Evolutionary conservation across 1,140 invertebrate species (phyloP).

Genomic region (Drosophila ohnishii): DNA sequence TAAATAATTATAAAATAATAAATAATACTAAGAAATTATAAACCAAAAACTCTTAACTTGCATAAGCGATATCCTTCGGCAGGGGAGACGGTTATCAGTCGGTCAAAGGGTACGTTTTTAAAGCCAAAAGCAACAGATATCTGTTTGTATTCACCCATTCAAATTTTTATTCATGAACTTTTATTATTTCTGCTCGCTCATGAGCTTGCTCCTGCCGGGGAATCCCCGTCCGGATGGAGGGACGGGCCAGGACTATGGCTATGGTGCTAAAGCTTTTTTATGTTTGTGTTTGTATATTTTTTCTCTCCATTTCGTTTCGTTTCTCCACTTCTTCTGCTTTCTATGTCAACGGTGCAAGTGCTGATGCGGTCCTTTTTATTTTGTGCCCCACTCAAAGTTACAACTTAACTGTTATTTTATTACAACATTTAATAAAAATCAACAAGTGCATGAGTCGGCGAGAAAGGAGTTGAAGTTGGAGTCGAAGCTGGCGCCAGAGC

Average conservation of each 20-base stretch:
- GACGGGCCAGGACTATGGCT: conserved; percentile 2
- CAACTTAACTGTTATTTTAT: conserved; percentile 83
- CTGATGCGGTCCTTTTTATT: conserved; percentile 64
- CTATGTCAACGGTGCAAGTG: conserved; percentile 49
- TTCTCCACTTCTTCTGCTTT: conserved; percentile 12
- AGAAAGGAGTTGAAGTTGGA: conserved; percentile 49
- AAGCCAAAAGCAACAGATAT: conserved; percentile 77
- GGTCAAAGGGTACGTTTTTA: conserved; percentile 48
- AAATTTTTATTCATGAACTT: conserved; percentile 80
- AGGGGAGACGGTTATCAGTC: conserved; percentile 25
- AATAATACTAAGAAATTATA: too few species aligned
- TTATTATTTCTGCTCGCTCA: conserved; percentile 65
- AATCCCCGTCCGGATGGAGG: conserved; percentile 20
- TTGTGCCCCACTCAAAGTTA: conserved; percentile 77
- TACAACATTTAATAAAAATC: conserved; percentile 83
- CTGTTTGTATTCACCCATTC: conserved; percentile 74
- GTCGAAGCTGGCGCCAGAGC: not conserved
- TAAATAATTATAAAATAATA: too few species aligned
- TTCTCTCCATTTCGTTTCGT: conserved; percentile 16
- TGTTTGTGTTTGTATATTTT: conserved; percentile 39
- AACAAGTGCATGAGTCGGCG: conserved; percentile 78
- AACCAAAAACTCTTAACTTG: too few species aligned
- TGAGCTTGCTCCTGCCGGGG: conserved; percentile 50
- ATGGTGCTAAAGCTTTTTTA: conserved; percentile 47
- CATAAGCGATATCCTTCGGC: conserved; percentile 32